Base-by-base conservation (phyloP, 1,140 invertebrate species). In the Euschistus heros region DNA sequence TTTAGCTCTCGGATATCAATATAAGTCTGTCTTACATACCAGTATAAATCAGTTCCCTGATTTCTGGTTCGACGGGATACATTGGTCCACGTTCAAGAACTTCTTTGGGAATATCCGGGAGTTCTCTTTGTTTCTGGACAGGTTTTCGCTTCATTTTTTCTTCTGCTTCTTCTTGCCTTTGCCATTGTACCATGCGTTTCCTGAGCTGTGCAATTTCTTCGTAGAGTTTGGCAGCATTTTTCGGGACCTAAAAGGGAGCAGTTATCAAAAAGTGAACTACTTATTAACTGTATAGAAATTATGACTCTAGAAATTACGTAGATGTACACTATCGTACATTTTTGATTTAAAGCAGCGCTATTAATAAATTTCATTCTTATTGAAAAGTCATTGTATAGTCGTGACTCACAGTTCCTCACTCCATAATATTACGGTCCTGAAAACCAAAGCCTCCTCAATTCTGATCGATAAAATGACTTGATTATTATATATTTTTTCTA, bases 171-270 rank as follows among this genome's bases (percentile, higher is more conserved):
- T 26, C 15, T 26, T 57, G 18, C 15, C 26, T 57, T 24, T 57
- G 54, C 22, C 22, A 57, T 24, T 57, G 54, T 7, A 57, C 20
- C 54, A 57, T 24, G 14, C 54, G 18, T 24, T 57, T 57, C 14
- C 54, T 4, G 15, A 15, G 15, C 54, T 57, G 54, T 0, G 24
- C 54, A 8, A 57, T 57, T 26, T 57, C 54, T 24, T 57, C 24
- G 54, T 57, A 57, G 2, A 57, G 15, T 22, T 57, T 57, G 0
- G 54, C 54, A 24, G 54, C 54, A 57, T 57, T 57, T 24, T 57
- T 57, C 20, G 54, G 54, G 4, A 57, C 24, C 54, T 57, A 10
- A 13, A 4, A 6, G 13, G 13, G 33, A 37, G 8, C 33, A 10
- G 33, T 13, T n/a, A n/a, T n/a, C n/a, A n/a, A n/a, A n/a, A n/a